Evolutionary conservation across 2,888 invertebrate genomes (phyloP).

Genomic region (Microplitis manilae): DNA sequence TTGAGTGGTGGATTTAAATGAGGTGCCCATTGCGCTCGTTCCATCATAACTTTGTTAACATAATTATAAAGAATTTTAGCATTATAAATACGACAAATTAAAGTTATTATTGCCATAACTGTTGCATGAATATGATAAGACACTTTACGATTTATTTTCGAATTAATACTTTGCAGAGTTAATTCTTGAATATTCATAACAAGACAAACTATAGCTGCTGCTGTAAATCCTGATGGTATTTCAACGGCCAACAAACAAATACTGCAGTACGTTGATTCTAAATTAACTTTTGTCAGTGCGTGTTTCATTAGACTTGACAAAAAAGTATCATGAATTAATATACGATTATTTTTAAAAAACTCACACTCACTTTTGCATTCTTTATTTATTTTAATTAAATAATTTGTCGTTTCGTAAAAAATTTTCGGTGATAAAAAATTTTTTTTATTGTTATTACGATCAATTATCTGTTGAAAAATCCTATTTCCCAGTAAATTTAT

Average conservation of each 20-base stretch:
- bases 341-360: slow-evolving; percentile 73
- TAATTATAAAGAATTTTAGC: slow-evolving; percentile 76
- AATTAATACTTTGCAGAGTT: slow-evolving; percentile 65
- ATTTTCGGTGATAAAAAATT: slow-evolving; percentile 74
- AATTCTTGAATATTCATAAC: slow-evolving; percentile 77
- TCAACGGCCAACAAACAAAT: slow-evolving; percentile 75
- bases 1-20: slow-evolving; percentile 78
- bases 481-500: slow-evolving; percentile 75
- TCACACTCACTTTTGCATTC: slow-evolving; percentile 72
- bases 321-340: slow-evolving; percentile 72
- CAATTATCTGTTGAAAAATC: slow-evolving; percentile 75
- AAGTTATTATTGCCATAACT: slow-evolving; percentile 76
- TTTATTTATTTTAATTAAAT: slow-evolving; percentile 69
- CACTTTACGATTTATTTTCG: slow-evolving; percentile 58
- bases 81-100: slow-evolving; percentile 78
- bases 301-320: slow-evolving; percentile 73
- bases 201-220: slow-evolving; percentile 75
- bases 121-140: slow-evolving; percentile 76
- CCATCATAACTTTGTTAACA: slow-evolving; percentile 74
- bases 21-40: slow-evolving; percentile 77
- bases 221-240: slow-evolving; percentile 77
- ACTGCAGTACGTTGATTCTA: slow-evolving; percentile 74
- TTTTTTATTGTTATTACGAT: slow-evolving; percentile 73
- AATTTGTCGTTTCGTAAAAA: slow-evolving; percentile 70
- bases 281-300: slow-evolving; percentile 71